A percentile compares a stretch with the other conserved stretches of the same genome.
These are phyloP conservation scores for Simalia tracyae DNA, from an alignment of 2,797 vertebrate species.

Conservation along the genomic window DNA sequence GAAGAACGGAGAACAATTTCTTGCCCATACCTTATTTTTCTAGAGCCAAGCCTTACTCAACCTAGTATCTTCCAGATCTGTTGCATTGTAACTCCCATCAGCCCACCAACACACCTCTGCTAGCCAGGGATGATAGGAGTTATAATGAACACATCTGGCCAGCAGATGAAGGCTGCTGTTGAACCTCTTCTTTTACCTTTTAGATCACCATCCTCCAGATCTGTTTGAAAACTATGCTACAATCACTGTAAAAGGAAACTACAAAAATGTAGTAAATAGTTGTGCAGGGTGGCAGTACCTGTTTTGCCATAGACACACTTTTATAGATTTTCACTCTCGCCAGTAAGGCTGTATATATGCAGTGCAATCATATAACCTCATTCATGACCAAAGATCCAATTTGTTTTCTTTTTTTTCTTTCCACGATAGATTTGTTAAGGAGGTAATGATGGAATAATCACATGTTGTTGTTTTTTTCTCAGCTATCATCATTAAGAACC, in stretches of 20 bases:
- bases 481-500: background rate
- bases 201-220: background rate
- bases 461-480: background rate
- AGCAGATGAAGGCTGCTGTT: background rate
- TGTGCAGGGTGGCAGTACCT: background rate
- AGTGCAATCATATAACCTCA: background rate
- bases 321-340: background rate
- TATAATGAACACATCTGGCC: background rate
- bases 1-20: background rate
- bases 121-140: too few species aligned
- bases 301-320: background rate
- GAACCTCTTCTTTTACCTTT: background rate
- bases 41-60: background rate
- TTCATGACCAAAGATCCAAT: background rate
- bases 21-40: background rate
- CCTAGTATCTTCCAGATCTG: background rate
- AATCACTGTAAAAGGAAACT: background rate
- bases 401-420: background rate
- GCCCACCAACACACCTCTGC: background rate
- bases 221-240: background rate
- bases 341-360: background rate
- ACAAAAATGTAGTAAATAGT: background rate
- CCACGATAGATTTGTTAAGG: background rate
- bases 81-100: background rate
- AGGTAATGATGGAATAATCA: background rate